These are phyloP conservation scores for Tamias sibiricus DNA, from an alignment of 2,113 vertebrate species.

Conservation along the genomic window DNA sequence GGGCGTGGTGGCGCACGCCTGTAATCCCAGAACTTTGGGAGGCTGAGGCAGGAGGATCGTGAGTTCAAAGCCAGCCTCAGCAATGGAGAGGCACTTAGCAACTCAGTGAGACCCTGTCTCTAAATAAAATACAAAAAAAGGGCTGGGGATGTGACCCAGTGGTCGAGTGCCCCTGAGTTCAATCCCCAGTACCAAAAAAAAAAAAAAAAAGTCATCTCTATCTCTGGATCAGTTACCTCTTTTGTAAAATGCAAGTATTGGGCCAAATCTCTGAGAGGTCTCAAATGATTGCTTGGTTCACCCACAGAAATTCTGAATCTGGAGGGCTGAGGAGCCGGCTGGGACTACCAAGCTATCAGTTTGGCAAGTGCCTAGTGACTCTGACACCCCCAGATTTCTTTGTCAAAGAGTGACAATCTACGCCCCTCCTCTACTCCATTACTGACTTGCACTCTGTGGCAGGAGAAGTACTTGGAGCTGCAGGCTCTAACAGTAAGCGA, in stretches of 20 bases:
- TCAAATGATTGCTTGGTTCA: not conserved
- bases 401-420: not conserved
- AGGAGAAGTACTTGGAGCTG: not conserved
- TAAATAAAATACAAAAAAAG: no score
- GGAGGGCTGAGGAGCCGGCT: not conserved
- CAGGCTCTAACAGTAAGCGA: not conserved
- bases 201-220: conserved; percentile 3
- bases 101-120: no score
- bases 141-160: no score
- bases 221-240: not conserved
- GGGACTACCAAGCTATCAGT: not conserved
- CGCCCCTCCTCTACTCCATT: not conserved
- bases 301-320: not conserved
- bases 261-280: not conserved
- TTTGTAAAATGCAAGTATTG: not conserved
- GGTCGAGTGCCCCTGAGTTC: no score
- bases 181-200: no score
- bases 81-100: no score
- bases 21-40: no score
- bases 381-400: not conserved
- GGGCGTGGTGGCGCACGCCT: no score
- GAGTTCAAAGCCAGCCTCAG: no score
- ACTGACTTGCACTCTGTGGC: not conserved
- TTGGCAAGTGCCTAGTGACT: not conserved
- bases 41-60: no score